phyloP scores from a whole-genome alignment of 2,797 vertebrate genomes.

The Danio jaintianensis region DNA sequence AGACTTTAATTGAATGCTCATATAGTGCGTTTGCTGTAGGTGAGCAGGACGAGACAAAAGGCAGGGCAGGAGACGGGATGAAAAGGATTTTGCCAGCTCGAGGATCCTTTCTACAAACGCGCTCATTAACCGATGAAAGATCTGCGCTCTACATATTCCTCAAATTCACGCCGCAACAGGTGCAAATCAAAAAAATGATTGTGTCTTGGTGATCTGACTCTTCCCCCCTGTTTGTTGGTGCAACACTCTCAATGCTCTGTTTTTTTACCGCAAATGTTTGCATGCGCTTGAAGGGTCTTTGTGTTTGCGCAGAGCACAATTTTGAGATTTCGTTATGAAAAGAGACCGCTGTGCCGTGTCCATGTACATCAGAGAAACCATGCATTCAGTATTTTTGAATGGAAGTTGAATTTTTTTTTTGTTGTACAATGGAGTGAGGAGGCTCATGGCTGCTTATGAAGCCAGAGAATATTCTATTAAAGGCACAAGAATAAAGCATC shows the following conservation, averaged over 20 bases:
- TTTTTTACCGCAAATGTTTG: constrained; percentile 14
- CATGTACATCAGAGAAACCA: background rate
- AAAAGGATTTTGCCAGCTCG: constrained; percentile 79
- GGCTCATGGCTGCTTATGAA: constrained; percentile 52
- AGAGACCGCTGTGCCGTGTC: background rate
- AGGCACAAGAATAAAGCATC: constrained; percentile 77
- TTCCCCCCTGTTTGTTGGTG: constrained; percentile 41
- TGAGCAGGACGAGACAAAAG: constrained; percentile 69
- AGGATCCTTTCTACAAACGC: constrained; percentile 80
- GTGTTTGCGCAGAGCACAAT: background rate
- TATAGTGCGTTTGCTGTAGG: constrained; percentile 78
- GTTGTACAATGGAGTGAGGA: constrained; percentile 34
- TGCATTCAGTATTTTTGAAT: background rate
- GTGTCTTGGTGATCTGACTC: constrained; percentile 49
- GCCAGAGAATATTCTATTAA: constrained; percentile 65
- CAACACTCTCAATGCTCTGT: background rate
- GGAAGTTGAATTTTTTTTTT: constrained; percentile 21
- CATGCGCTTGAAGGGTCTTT: background rate
- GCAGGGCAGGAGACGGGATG: constrained; percentile 74
- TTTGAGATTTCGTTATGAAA: background rate
- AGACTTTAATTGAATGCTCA: constrained; percentile 90
- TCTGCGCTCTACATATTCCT: constrained; percentile 71
- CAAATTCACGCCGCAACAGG: constrained; percentile 73
- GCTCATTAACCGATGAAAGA: constrained; percentile 80
- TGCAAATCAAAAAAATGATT: constrained; percentile 74